Evolutionary conservation across 2,113 vertebrate genomes (phyloP).

Genomic region (Oncorhynchus mykiss): DNA sequence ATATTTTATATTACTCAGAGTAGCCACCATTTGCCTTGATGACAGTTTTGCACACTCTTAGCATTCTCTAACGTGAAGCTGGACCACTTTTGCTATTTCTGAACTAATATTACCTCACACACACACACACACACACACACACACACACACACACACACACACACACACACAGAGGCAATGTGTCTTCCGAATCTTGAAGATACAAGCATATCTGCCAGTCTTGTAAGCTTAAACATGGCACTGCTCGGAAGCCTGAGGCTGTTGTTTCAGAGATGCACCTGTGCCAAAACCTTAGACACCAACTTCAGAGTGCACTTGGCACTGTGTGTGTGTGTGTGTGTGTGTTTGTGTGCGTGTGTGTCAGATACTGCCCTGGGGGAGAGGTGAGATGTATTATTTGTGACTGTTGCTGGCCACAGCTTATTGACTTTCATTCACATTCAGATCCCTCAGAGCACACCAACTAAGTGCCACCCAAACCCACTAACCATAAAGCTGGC

Average conservation of each 20-base stretch:
- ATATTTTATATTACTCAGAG: too few species aligned
- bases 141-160: not conserved
- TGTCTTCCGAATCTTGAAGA: conserved; percentile 13
- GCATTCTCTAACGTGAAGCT: not conserved
- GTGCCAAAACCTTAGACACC: conserved; percentile 55
- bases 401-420: conserved; percentile 26
- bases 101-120: conserved; percentile 7
- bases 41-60: too few species aligned
- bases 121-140: too few species aligned
- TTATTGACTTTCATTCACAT: conserved; percentile 48
- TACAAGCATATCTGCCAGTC: conserved; percentile 39
- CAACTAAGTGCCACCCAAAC: conserved; percentile 30
- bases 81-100: conserved; percentile 10
- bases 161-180: not conserved
- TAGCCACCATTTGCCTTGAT: too few species aligned
- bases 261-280: conserved; percentile 12
- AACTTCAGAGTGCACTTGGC: conserved; percentile 33
- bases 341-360: conserved; percentile 28
- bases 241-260: conserved; percentile 29
- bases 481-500: conserved; percentile 36
- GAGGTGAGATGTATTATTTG: conserved; percentile 43
- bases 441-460: conserved; percentile 36
- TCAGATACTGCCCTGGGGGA: conserved; percentile 39
- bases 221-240: not conserved
- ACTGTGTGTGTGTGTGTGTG: conserved; percentile 18